These are phyloP conservation scores for Dufourea novaeangliae DNA, from an alignment of 1,140 invertebrate genomes.

Conservation along the genomic window DNA sequence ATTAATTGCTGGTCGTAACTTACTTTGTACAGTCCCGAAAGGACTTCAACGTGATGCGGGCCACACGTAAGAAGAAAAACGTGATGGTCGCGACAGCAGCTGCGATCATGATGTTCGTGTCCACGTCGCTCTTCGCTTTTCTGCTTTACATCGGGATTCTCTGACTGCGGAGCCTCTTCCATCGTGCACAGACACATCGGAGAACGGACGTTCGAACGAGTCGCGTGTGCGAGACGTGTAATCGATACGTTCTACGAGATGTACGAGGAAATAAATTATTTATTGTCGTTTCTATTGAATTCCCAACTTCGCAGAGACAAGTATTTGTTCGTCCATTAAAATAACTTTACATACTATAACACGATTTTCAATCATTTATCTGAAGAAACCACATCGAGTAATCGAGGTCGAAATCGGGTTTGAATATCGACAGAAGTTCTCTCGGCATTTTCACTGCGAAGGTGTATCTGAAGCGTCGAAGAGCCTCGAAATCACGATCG, in stretches of 20 bases:
- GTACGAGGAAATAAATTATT: constrained; percentile 32
- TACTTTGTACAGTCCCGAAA: constrained; percentile 51
- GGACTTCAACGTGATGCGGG: constrained; percentile 53
- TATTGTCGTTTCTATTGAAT: neutral
- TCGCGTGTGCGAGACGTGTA: too few relatives aligned
- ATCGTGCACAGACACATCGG: too few relatives aligned
- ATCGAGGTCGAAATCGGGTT: too few relatives aligned
- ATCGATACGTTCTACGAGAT: neutral
- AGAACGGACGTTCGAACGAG: too few relatives aligned
- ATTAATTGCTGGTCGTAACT: neutral
- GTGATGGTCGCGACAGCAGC: constrained; percentile 1
- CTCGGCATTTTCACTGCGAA: neutral
- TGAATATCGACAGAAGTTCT: too few relatives aligned
- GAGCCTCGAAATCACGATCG: neutral
- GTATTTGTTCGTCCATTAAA: neutral
- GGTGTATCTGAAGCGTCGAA: too few relatives aligned
- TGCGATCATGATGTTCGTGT: constrained; percentile 25
- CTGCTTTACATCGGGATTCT: constrained; percentile 53
- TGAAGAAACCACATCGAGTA: too few relatives aligned
- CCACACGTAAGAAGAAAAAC: constrained; percentile 37
- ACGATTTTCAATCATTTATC: too few relatives aligned
- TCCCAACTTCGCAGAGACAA: neutral
- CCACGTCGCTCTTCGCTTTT: constrained; percentile 31
- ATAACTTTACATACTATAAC: too few relatives aligned
- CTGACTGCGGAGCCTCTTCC: neutral